Evolutionary conservation across 2,797 vertebrate genomes (phyloP).

Genomic region (Notolepis coatsorum): DNA sequence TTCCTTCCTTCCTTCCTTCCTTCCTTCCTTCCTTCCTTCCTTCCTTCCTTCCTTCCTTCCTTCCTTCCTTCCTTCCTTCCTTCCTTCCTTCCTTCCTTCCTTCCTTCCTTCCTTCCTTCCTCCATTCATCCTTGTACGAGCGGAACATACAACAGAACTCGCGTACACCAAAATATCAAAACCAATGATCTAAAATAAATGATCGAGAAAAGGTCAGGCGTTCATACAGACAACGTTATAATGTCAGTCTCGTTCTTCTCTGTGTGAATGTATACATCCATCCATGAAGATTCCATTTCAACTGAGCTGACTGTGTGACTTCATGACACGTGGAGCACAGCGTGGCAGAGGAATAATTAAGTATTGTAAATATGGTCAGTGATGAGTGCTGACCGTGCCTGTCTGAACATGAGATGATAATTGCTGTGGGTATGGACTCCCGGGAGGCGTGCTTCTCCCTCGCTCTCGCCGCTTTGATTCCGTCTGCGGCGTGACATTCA

Average conservation of each 20-base stretch:
- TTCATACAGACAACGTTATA: too few species aligned
- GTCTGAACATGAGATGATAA: conserved; percentile 54
- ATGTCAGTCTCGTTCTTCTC: too few species aligned
- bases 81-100: neutral
- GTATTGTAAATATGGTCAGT: conserved; percentile 49
- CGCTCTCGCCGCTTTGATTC: conserved; percentile 60
- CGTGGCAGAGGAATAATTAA: conserved; percentile 39
- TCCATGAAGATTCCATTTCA: too few species aligned
- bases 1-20: neutral
- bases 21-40: neutral
- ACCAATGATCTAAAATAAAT: too few species aligned
- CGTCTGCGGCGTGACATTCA: conserved; percentile 43
- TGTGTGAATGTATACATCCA: too few species aligned
- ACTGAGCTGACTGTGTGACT: too few species aligned
- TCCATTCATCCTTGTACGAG: too few species aligned
- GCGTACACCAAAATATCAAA: too few species aligned
- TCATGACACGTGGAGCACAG: too few species aligned
- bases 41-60: neutral
- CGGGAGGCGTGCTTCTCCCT: conserved; percentile 58
- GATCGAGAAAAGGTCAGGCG: too few species aligned
- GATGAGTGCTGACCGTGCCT: conserved; percentile 25
- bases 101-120: neutral
- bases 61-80: neutral
- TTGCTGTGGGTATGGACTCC: conserved; percentile 57
- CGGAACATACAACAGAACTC: too few species aligned